Evolutionary conservation across 2,888 invertebrate genomes (phyloP).

Genomic region (Sesia apiformis): DNA sequence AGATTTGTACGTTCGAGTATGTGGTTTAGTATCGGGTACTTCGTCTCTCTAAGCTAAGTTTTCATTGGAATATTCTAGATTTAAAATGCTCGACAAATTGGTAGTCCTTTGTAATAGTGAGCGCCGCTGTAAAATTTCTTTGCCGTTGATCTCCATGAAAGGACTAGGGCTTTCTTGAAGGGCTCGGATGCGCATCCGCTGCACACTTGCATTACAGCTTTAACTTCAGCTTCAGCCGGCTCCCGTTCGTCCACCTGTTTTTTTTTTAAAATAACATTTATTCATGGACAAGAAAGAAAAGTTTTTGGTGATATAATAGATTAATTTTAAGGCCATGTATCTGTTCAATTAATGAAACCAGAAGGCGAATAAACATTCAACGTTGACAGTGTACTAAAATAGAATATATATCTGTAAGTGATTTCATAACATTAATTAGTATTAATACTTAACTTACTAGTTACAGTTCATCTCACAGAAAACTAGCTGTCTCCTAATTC

Average conservation of each 20-base stretch:
- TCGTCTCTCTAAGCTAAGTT: not conserved
- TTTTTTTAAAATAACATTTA: too few relatives aligned
- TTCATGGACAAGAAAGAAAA: too few relatives aligned
- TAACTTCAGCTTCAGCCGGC: slow-evolving; percentile 88
- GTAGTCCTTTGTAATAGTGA: slow-evolving; percentile 78
- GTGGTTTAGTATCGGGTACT: not conserved
- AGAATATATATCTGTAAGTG: too few relatives aligned
- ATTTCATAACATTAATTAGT: too few relatives aligned
- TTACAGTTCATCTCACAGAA: too few relatives aligned
- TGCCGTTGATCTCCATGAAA: slow-evolving; percentile 83
- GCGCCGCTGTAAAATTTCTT: slow-evolving; percentile 85
- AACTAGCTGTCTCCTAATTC: not conserved
- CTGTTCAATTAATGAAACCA: too few relatives aligned
- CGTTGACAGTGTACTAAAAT: too few relatives aligned
- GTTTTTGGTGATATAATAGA: too few relatives aligned
- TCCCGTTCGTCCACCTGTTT: slow-evolving; percentile 80
- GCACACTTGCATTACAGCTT: slow-evolving; percentile 85
- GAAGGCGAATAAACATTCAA: too few relatives aligned
- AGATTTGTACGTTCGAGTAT: not conserved
- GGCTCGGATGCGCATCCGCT: slow-evolving; percentile 84
- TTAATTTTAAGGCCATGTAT: too few relatives aligned
- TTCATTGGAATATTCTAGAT: not conserved
- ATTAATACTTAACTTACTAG: too few relatives aligned
- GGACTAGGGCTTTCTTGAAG: slow-evolving; percentile 84
- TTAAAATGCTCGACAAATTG: slow-evolving; percentile 78